A percentile compares a stretch with the other conserved stretches of the same genome.
phyloP scores from a whole-genome alignment of 2,113 vertebrate genomes.

The Beaufortia kweichowensis region DNA sequence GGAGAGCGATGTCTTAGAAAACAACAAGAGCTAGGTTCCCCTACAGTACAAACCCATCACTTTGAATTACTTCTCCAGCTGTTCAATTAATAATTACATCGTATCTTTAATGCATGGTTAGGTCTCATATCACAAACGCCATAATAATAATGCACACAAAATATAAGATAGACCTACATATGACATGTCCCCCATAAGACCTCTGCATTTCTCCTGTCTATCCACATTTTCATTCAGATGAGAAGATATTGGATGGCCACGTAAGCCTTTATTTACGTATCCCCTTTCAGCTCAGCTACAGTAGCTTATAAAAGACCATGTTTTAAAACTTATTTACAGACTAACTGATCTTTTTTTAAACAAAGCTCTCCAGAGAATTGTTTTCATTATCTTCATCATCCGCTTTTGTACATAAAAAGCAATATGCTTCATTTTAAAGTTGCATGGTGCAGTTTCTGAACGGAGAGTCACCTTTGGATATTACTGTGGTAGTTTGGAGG shows the following conservation, averaged over 20 bases:
- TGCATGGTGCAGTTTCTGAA: slow-evolving; percentile 7
- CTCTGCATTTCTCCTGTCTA: neutral
- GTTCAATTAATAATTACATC: slow-evolving; percentile 31
- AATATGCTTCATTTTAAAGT: neutral
- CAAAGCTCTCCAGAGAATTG: neutral
- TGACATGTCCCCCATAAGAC: neutral
- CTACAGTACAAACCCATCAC: slow-evolving; percentile 4
- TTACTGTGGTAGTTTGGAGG: slow-evolving; percentile 7
- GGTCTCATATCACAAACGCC: slow-evolving; percentile 1
- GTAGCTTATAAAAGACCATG: neutral
- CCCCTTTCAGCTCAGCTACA: neutral
- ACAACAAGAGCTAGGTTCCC: neutral
- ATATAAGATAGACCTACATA: neutral
- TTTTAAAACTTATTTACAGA: neutral
- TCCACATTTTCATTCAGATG: neutral
- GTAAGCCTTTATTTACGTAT: neutral
- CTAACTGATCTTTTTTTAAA: slow-evolving; percentile 5
- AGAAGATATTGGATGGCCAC: neutral
- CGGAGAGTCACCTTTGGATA: neutral
- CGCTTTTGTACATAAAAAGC: neutral
- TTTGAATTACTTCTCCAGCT: neutral
- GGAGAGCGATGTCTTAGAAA: neutral
- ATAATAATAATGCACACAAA: slow-evolving; percentile 3
- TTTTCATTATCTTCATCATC: neutral
- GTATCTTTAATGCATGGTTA: slow-evolving; percentile 9